Conservation (phyloP, 2,797 vertebrate species). For the Australoheros facetus region DNA sequence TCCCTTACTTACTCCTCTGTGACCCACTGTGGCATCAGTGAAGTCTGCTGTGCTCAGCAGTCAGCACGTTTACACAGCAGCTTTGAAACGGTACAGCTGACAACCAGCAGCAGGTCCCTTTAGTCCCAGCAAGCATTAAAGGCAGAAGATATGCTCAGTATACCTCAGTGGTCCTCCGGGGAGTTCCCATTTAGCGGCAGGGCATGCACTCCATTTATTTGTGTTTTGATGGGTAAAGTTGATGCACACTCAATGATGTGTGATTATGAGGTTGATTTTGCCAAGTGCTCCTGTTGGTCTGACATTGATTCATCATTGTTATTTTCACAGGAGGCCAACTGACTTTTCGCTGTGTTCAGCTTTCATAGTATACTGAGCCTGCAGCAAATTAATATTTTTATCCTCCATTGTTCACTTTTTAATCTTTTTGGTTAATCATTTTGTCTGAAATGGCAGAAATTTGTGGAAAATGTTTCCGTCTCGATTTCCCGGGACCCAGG, state of each 20-base stretch:
- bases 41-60: conserved; percentile 73
- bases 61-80: conserved; percentile 60
- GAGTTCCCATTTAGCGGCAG: conserved; percentile 61
- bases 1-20: conserved; percentile 62
- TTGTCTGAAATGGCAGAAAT: background rate
- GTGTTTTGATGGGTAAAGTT: conserved; percentile 54
- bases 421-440: background rate
- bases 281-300: conserved; percentile 47
- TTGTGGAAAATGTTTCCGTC: background rate
- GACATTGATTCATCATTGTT: conserved; percentile 38
- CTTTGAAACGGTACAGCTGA: conserved; percentile 62
- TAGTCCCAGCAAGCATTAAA: conserved; percentile 64
- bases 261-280: conserved; percentile 54
- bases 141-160: conserved; percentile 59
- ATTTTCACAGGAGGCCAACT: conserved; percentile 13
- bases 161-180: conserved; percentile 62
- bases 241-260: conserved; percentile 62
- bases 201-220: conserved; percentile 50
- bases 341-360: conserved; percentile 1
- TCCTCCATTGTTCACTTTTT: background rate
- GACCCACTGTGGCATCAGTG: conserved; percentile 67
- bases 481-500: background rate
- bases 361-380: conserved; percentile 1
- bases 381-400: background rate
- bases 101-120: conserved; percentile 65